Evolutionary conservation across 1,140 invertebrate genomes (phyloP).

Genomic region (Drosophila burlai): DNA sequence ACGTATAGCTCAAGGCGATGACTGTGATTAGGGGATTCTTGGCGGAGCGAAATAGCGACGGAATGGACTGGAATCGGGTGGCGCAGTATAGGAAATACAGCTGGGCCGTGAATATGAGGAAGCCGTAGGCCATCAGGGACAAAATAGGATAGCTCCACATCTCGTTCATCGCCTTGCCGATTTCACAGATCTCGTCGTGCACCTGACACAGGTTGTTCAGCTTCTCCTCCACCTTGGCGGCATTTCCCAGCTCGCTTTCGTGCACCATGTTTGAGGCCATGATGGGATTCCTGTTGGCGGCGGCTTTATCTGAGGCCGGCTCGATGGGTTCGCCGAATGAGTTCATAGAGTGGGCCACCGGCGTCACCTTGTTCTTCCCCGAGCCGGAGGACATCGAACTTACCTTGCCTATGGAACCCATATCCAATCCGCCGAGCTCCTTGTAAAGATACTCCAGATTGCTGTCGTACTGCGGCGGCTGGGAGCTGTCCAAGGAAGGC

Average conservation of each 20-base stretch:
- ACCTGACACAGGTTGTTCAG: conserved; percentile 83
- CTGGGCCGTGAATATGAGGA: conserved; percentile 83
- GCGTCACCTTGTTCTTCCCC: conserved; percentile 65
- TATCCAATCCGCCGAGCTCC: conserved; percentile 66
- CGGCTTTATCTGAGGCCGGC: conserved; percentile 27
- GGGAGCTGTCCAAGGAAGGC: conserved; percentile 38
- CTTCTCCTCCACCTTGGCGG: conserved; percentile 79
- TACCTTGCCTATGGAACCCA: conserved; percentile 56
- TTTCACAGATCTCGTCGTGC: conserved; percentile 84
- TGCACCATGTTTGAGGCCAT: conserved; percentile 64
- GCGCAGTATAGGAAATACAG: conserved; percentile 84
- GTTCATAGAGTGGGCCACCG: conserved; percentile 73
- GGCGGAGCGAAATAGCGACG: conserved; percentile 78
- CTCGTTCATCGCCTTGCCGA: conserved; percentile 80
- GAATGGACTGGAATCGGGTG: conserved; percentile 72
- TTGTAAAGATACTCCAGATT: conserved; percentile 77
- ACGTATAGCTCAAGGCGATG: conserved; percentile 74
- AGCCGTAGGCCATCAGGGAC: conserved; percentile 83
- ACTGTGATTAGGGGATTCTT: conserved; percentile 78
- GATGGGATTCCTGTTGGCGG: conserved; percentile 30
- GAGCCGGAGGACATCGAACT: conserved; percentile 47
- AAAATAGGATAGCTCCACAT: conserved; percentile 84
- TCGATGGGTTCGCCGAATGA: conserved; percentile 64
- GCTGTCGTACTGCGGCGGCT: conserved; percentile 67
- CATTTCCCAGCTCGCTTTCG: conserved; percentile 74